Percentiles rank a stretch among this genome's conserved stretches.
These are phyloP conservation scores for Acipenser ruthenus DNA, from an alignment of 2,797 vertebrate genomes.

Conservation along the genomic window DNA sequence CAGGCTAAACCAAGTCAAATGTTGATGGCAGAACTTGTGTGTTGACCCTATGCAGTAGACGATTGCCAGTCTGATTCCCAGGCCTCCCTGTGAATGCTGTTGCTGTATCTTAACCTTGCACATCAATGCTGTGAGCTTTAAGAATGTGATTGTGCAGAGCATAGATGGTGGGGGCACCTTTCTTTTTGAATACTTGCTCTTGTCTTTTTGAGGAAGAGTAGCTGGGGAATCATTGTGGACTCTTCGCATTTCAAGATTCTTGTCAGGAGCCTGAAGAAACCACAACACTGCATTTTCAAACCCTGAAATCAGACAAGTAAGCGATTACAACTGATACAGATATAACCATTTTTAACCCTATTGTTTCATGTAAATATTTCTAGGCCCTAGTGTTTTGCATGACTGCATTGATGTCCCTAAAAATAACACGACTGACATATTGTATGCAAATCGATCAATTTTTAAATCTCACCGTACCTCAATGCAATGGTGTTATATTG, in stretches of 20 bases:
- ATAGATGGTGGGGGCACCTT: not conserved
- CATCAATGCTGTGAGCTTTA: not conserved
- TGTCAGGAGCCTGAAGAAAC: not conserved
- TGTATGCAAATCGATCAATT: not conserved
- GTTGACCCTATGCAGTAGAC: too few relatives aligned
- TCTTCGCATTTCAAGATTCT: not conserved
- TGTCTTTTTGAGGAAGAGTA: not conserved
- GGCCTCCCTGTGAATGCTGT: not conserved
- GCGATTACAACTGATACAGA: not conserved
- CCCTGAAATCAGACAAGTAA: not conserved
- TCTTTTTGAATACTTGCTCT: not conserved
- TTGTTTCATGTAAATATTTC: not conserved
- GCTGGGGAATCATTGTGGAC: constrained; percentile 1
- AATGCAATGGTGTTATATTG: too few relatives aligned
- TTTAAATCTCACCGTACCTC: too few relatives aligned
- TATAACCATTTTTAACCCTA: not conserved
- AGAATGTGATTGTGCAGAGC: not conserved
- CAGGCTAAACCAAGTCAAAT: too few relatives aligned
- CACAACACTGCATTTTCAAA: not conserved
- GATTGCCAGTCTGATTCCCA: not conserved
- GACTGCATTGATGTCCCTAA: not conserved
- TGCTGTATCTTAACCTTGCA: not conserved
- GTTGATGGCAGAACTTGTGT: too few relatives aligned
- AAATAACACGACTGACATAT: not conserved
- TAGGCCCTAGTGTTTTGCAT: not conserved